Evolutionary conservation across 2,113 vertebrate species (phyloP).

Genomic region (Garra rufa): DNA sequence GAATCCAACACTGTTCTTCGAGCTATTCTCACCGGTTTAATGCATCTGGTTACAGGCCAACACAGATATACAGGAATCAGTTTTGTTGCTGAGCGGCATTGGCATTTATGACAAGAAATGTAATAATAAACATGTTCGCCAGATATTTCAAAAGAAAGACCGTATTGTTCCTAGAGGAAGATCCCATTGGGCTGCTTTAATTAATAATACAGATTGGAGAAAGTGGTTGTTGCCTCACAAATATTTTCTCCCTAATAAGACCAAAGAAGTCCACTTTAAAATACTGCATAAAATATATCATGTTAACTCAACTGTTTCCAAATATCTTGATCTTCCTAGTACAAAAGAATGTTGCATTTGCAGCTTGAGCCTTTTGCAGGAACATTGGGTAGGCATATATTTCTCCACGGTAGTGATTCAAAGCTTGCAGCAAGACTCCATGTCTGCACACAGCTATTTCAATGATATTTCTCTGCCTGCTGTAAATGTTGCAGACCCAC

Average conservation of each 20-base stretch:
- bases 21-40: background rate
- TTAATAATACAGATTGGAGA: background rate
- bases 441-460: too few species aligned
- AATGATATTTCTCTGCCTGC: too few species aligned
- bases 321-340: background rate
- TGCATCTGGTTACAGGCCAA: background rate
- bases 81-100: background rate
- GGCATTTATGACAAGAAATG: slow-evolving; percentile 3
- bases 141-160: too few species aligned
- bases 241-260: background rate
- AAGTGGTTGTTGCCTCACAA: background rate
- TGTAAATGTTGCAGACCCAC: too few species aligned
- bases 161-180: background rate
- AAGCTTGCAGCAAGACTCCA: too few species aligned
- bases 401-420: too few species aligned
- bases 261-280: background rate
- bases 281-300: too few species aligned
- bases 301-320: background rate
- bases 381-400: too few species aligned
- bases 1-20: background rate
- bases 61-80: background rate
- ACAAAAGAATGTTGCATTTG: too few species aligned
- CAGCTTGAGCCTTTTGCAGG: too few species aligned
- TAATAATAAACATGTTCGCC: background rate
- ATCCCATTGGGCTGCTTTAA: background rate